phyloP scores from a whole-genome alignment of 2,113 vertebrate species.

The Sinocyclocheilus anshuiensis region DNA sequence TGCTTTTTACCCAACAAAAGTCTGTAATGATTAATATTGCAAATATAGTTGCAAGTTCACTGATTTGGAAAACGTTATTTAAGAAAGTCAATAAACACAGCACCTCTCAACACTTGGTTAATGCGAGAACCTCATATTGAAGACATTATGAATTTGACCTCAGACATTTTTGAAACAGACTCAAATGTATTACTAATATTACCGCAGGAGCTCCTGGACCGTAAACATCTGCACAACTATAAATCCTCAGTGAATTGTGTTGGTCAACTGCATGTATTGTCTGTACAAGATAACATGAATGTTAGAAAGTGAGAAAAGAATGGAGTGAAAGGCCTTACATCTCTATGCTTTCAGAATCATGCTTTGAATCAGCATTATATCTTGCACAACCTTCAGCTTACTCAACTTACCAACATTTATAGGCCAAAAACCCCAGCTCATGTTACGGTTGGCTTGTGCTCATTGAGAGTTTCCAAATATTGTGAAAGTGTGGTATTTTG shows the following conservation, averaged over 20 bases:
- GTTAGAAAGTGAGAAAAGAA: not conserved
- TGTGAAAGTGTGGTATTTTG: conserved; percentile 51
- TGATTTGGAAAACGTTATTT: not conserved
- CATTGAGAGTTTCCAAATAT: conserved; percentile 30
- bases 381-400: conserved; percentile 44
- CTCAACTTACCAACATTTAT: conserved; percentile 34
- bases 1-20: not conserved
- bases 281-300: not conserved
- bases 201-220: conserved; percentile 22
- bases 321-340: not conserved
- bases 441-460: conserved; percentile 47
- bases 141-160: conserved; percentile 31
- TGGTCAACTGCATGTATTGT: conserved; percentile 6
- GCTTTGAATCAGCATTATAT: conserved; percentile 28
- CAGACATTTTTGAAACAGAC: conserved; percentile 27
- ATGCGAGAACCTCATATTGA: conserved; percentile 19
- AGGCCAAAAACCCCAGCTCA: conserved; percentile 24
- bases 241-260: not conserved
- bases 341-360: not conserved
- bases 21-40: not conserved
- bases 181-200: conserved; percentile 22
- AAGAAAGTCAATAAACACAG: conserved; percentile 12
- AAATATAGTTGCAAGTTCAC: not conserved
- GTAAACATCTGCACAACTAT: conserved; percentile 23
- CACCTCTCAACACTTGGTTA: not conserved